Evolutionary conservation across 2,888 invertebrate genomes (phyloP).

Genomic region (Drosophila mayaguana): DNA sequence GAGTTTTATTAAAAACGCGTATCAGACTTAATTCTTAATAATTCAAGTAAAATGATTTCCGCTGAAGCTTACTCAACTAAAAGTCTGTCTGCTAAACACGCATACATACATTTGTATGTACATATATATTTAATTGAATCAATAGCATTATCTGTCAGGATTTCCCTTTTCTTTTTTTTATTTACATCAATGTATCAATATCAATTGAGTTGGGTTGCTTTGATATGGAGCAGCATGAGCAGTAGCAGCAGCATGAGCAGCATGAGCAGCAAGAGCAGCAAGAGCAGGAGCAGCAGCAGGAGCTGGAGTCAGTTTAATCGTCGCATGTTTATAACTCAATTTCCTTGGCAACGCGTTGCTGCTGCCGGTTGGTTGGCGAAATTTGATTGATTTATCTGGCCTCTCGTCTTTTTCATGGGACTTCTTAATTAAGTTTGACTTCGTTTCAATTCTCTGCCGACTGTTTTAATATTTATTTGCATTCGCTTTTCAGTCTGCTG

Average conservation of each 20-base stretch:
- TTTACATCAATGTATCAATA: neutral
- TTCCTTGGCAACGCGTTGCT: slow-evolving; percentile 31
- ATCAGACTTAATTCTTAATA: neutral
- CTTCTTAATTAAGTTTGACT: slow-evolving; percentile 55
- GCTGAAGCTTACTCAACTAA: neutral
- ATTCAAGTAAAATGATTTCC: neutral
- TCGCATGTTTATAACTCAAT: slow-evolving; percentile 47
- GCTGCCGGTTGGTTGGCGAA: slow-evolving; percentile 23
- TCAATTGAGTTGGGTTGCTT: slow-evolving; percentile 20
- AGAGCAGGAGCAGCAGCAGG: neutral
- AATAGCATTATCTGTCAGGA: neutral
- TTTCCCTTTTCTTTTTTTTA: neutral
- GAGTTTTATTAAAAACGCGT: neutral
- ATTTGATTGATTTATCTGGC: slow-evolving; percentile 51
- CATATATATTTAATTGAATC: slow-evolving; percentile 15
- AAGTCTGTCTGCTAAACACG: neutral
- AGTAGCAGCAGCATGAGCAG: neutral
- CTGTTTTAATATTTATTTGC: slow-evolving; percentile 58
- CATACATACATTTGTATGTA: neutral
- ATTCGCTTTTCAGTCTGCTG: slow-evolving; percentile 34
- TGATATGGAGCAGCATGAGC: neutral
- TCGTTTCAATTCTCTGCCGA: slow-evolving; percentile 38
- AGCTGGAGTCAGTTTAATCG: slow-evolving; percentile 27
- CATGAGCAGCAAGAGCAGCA: too few relatives aligned
- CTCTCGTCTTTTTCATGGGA: slow-evolving; percentile 14